Conservation (phyloP, 2,797 vertebrate genomes). For the Philypnodon macrostomus region DNA sequence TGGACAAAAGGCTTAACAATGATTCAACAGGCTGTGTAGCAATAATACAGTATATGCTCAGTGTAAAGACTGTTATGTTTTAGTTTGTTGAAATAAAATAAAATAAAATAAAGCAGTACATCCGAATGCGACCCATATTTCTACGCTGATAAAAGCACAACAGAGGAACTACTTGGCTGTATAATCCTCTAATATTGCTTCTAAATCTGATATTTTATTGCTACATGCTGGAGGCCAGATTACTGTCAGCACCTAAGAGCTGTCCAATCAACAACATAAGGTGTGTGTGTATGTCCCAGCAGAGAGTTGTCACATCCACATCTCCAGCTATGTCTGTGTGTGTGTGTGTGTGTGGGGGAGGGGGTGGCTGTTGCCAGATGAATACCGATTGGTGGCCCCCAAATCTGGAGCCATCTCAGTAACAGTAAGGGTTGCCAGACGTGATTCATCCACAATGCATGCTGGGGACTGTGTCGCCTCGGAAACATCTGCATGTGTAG, state of each 20-base stretch:
- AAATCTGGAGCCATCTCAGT: constrained; percentile 66
- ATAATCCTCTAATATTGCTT: constrained; percentile 25
- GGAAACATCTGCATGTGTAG: constrained; percentile 16
- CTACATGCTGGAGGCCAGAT: constrained; percentile 61
- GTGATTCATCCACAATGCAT: constrained; percentile 66
- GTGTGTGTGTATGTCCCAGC: constrained; percentile 80
- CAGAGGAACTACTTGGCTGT: constrained; percentile 8
- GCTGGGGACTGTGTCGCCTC: constrained; percentile 18
- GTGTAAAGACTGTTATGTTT: too few species aligned
- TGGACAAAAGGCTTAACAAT: too few species aligned
- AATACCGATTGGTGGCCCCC: constrained; percentile 59
- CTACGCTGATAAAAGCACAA: not conserved
- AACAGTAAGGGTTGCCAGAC: constrained; percentile 64
- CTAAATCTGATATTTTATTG: constrained; percentile 68
- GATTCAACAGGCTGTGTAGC: too few species aligned
- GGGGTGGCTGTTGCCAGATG: constrained; percentile 46
- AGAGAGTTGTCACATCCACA: too few species aligned
- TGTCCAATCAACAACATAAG: constrained; percentile 84
- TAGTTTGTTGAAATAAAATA: too few species aligned
- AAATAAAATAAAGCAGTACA: too few species aligned
- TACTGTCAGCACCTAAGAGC: constrained; percentile 80
- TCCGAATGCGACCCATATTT: too few species aligned
- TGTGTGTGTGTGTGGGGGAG: constrained; percentile 25
- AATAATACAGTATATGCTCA: too few species aligned
- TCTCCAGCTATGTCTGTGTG: constrained; percentile 41